Evolutionary conservation across 2,797 vertebrate genomes (phyloP).

Genomic region (Halcyon leucocephala): DNA sequence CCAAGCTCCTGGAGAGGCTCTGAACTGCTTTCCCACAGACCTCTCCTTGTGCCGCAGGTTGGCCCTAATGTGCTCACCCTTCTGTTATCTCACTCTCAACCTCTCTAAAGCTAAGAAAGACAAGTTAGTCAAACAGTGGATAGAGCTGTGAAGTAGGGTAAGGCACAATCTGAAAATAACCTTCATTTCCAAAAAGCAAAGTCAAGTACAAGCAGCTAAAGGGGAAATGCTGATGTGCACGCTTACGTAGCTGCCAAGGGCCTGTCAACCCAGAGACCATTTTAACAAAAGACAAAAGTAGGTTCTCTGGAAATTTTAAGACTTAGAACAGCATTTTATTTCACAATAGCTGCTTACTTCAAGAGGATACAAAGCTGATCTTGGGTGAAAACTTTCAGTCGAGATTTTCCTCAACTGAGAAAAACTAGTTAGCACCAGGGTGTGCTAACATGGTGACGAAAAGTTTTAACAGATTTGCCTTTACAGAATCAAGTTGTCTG

Average conservation of each 20-base stretch:
- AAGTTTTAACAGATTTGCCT: not conserved
- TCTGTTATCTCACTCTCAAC: not conserved
- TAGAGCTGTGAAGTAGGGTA: not conserved
- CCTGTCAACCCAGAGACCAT: not conserved
- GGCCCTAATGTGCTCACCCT: not conserved
- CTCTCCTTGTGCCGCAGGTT: accelerated
- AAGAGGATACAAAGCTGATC: not conserved
- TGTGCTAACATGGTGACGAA: accelerated
- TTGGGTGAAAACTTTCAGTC: not conserved
- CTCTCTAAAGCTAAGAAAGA: not conserved
- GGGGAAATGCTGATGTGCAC: not conserved
- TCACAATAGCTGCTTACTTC: not conserved
- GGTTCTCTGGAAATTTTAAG: not conserved
- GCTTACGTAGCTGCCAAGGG: not conserved
- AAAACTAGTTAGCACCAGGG: not conserved
- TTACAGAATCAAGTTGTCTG: not conserved
- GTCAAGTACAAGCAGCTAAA: not conserved
- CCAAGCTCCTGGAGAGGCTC: not conserved
- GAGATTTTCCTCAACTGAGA: not conserved
- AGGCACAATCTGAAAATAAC: not conserved
- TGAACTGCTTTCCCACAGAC: not conserved
- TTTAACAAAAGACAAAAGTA: not conserved
- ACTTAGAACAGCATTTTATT: not conserved
- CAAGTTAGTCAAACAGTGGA: not conserved
- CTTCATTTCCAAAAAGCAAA: not conserved